Percentiles rank a stretch among this genome's conserved stretches.
These are phyloP conservation scores for Ameiurus melas DNA, from an alignment of 2,113 vertebrate species.

Conservation along the genomic window DNA sequence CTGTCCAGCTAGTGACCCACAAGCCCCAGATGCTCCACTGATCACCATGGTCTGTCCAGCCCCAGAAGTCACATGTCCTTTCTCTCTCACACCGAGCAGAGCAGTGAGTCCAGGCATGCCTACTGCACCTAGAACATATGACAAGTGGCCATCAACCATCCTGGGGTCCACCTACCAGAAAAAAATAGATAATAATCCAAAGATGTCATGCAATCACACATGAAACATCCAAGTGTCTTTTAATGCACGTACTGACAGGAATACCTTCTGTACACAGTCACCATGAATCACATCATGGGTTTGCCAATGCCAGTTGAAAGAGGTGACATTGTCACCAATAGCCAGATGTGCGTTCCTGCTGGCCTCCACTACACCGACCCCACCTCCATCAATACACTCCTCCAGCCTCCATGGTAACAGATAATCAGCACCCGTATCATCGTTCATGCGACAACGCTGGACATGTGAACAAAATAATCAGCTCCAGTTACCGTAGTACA, in stretches of 20 bases:
- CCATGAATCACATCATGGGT: constrained; percentile 79
- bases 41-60: constrained; percentile 91
- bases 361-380: constrained; percentile 84
- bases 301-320: constrained; percentile 92
- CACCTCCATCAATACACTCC: constrained; percentile 83
- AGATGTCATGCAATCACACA: background rate
- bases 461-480: constrained; percentile 39
- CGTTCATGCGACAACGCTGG: constrained; percentile 93
- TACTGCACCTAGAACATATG: constrained; percentile 86
- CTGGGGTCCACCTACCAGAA: constrained; percentile 77
- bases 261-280: constrained; percentile 82
- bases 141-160: constrained; percentile 83
- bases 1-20: constrained; percentile 93
- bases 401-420: constrained; percentile 82
- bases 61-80: constrained; percentile 81
- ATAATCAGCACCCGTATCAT: constrained; percentile 84
- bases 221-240: background rate
- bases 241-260: background rate
- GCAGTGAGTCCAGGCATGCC: constrained; percentile 89
- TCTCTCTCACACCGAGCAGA: constrained; percentile 85
- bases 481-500: background rate
- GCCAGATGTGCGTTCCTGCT: constrained; percentile 69
- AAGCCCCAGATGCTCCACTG: constrained; percentile 92
- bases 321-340: constrained; percentile 81
- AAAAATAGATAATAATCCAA: background rate